These are phyloP conservation scores for Centropus unirufus DNA, from an alignment of 2,113 vertebrate species.

Conservation along the genomic window DNA sequence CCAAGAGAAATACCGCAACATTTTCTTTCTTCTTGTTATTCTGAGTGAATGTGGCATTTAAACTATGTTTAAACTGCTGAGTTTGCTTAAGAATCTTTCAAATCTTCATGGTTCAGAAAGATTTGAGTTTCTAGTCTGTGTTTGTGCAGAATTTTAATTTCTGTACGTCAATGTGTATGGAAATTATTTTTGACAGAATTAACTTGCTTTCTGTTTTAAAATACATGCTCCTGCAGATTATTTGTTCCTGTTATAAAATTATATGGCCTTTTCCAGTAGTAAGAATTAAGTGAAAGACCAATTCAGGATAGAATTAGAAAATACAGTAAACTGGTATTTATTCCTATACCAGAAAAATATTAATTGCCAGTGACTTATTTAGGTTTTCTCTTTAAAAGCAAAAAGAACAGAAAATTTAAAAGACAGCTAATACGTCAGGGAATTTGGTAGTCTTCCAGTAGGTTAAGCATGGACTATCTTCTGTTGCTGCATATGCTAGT, in stretches of 20 bases:
- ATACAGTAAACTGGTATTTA: not conserved
- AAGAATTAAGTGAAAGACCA: not conserved
- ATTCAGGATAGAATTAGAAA: constrained; percentile 21
- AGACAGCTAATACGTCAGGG: not conserved
- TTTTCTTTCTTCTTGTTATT: constrained; percentile 72
- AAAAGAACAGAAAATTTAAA: constrained; percentile 16
- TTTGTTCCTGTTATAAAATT: constrained; percentile 7
- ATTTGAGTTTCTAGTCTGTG: constrained; percentile 37
- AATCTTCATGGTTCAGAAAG: constrained; percentile 60
- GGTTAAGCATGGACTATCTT: not conserved
- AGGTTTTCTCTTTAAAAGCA: constrained; percentile 4
- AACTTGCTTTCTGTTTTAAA: constrained; percentile 11
- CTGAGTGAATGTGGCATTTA: constrained; percentile 45
- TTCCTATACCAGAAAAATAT: not conserved
- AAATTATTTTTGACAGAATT: constrained; percentile 21
- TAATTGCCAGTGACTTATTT: constrained; percentile 13
- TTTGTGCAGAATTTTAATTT: constrained; percentile 31
- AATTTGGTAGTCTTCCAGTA: constrained; percentile 28
- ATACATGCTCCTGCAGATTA: not conserved
- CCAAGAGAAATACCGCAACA: constrained; percentile 75
- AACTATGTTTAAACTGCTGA: constrained; percentile 54
- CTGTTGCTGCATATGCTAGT: not conserved
- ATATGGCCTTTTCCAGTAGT: not conserved
- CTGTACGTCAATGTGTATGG: not conserved
- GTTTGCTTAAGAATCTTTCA: constrained; percentile 37